Evolutionary conservation across 2,888 invertebrate genomes (phyloP), one percentile per base, ranked within the genome.

Genomic region (Drosophila cognata): DNA sequence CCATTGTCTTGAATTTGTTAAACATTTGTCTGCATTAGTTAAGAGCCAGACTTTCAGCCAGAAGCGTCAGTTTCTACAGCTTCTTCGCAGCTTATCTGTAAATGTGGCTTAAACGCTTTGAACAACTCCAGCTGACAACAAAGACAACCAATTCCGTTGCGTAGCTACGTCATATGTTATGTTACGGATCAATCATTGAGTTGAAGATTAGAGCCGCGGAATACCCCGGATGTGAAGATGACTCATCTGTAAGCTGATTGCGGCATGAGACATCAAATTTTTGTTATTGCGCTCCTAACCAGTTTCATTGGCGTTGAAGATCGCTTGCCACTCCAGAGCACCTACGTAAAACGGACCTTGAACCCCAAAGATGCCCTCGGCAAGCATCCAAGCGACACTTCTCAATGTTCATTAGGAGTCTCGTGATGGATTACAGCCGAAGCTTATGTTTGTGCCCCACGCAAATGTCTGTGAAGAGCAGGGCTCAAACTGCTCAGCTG

Each of bases 221-320:
- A 88, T 82, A 76, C 88, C 88, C 88, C 85, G 85, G 84, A 88
- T 78, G 76, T 75, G 65, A 29, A 48, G 46, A 51, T 86, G 85
- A 85, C 70, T 85, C 85, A 85, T 76, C 67, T 51, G 10, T 13
- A 41, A 29, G 28, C 51, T 18, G 29, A 21, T 28, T 56, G 57
- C 11, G 35, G 18, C 33, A 62, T 74, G 63, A 69, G 56, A 62
- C 77, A 70, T 57, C 74, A 56, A 52, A 48, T 59, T 55, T 21
- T 6, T 36, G 25, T 28, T 56, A 52, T 38, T 65, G 48, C 21
- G 36, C 60, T 53, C 57, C 61, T 60, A 84, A 71, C 84, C 78
- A 68, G 71, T 76, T 76, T n/a, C n/a, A n/a, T n/a, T 36, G 36
- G 21, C 16, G 50, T 62, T 25, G 71, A 57, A 71, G 73, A 59